Conservation (phyloP, 2,113 vertebrate genomes). For the Falco punctatus region DNA sequence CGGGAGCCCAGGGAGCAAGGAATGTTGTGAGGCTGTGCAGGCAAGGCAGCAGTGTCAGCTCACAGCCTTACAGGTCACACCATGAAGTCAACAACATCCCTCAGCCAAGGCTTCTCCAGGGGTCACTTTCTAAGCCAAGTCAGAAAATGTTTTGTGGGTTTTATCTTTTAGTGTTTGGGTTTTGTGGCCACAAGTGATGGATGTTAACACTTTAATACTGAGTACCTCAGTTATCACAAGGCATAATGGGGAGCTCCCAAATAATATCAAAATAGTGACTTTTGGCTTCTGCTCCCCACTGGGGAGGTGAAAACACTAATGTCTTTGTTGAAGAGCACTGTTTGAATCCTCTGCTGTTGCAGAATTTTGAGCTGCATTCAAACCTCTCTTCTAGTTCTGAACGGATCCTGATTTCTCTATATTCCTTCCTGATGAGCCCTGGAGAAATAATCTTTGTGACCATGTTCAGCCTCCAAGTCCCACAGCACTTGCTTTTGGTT, state of each 20-base stretch:
- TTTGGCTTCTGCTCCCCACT: background rate
- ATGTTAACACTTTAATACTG: background rate
- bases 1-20: accelerated
- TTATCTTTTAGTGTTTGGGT: background rate
- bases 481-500: background rate
- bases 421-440: background rate
- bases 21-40: background rate
- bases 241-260: background rate
- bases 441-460: background rate
- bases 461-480: background rate
- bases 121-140: background rate
- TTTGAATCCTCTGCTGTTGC: background rate
- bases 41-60: background rate
- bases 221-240: background rate
- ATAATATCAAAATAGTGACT: background rate
- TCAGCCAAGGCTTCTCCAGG: background rate
- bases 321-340: background rate
- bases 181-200: background rate
- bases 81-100: background rate
- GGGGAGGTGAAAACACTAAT: background rate
- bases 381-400: background rate
- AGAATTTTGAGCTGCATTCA: background rate
- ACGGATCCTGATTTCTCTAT: background rate
- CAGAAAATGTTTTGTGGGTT: background rate
- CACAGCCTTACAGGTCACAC: background rate